Percentiles rank a stretch among this genome's conserved stretches.
phyloP scores from a whole-genome alignment of 2,113 vertebrate species.

The Sphyrna mokarran region DNA sequence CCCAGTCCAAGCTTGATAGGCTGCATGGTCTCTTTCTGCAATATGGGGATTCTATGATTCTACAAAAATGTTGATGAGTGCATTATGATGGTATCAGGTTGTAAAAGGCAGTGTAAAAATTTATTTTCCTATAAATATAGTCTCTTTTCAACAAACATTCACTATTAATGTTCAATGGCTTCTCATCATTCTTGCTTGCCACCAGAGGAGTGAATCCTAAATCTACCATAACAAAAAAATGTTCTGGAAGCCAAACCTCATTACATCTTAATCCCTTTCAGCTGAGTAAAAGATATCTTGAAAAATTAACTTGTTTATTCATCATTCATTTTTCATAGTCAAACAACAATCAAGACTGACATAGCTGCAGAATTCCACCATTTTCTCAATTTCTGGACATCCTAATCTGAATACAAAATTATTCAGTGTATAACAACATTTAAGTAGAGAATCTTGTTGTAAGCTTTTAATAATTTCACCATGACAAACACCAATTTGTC shows the following conservation, averaged over 20 bases:
- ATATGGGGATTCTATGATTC: no score
- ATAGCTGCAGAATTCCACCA: neutral
- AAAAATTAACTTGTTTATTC: neutral
- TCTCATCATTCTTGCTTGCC: neutral
- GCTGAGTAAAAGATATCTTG: neutral
- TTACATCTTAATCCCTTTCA: neutral
- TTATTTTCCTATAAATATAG: neutral
- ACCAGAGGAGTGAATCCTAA: neutral
- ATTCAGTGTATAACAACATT: neutral
- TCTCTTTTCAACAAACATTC: neutral
- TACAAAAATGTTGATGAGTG: no score
- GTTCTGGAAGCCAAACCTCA: neutral
- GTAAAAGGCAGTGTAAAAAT: neutral
- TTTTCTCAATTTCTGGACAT: neutral
- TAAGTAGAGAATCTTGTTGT: neutral
- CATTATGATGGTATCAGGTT: no score
- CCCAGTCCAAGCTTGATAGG: no score
- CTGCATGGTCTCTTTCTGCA: no score
- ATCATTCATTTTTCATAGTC: neutral
- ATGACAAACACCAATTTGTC: neutral
- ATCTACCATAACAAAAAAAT: neutral
- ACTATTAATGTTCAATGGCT: neutral
- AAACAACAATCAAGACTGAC: neutral
- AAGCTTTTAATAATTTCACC: neutral
- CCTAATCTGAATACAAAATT: no score